These are phyloP conservation scores for Psittacara wagleri DNA, from an alignment of 2,113 vertebrate genomes.

Conservation along the genomic window DNA sequence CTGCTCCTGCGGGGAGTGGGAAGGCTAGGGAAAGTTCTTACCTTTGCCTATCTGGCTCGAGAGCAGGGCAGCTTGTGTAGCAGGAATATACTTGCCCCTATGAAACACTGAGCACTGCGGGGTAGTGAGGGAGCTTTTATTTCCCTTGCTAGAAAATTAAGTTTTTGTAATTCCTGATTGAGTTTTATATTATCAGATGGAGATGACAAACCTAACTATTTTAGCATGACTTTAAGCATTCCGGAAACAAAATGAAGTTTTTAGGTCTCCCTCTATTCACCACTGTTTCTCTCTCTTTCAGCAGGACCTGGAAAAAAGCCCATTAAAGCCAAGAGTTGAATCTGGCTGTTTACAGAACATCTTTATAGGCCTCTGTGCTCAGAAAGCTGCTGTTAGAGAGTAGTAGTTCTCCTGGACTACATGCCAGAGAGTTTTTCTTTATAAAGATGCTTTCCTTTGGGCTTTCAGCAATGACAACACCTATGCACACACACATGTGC, in stretches of 20 bases:
- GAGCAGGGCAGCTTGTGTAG: neutral
- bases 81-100: neutral
- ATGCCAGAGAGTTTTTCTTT: neutral
- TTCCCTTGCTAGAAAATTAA: neutral
- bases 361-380: neutral
- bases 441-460: constrained; percentile 25
- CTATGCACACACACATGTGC: neutral
- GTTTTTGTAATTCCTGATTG: neutral
- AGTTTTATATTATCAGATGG: neutral
- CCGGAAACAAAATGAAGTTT: neutral
- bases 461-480: neutral
- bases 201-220: neutral
- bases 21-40: neutral
- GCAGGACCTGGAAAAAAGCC: neutral
- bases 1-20: rapidly evolving
- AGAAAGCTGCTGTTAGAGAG: neutral
- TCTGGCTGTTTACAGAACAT: neutral
- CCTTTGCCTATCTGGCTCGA: neutral
- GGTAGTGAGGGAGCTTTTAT: neutral
- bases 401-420: neutral
- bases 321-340: neutral
- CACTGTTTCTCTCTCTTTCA: neutral
- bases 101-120: neutral
- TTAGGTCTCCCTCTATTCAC: neutral
- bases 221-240: neutral